Conservation (phyloP, 1,140 invertebrate genomes). For the Archegozetes longisetosus region DNA sequence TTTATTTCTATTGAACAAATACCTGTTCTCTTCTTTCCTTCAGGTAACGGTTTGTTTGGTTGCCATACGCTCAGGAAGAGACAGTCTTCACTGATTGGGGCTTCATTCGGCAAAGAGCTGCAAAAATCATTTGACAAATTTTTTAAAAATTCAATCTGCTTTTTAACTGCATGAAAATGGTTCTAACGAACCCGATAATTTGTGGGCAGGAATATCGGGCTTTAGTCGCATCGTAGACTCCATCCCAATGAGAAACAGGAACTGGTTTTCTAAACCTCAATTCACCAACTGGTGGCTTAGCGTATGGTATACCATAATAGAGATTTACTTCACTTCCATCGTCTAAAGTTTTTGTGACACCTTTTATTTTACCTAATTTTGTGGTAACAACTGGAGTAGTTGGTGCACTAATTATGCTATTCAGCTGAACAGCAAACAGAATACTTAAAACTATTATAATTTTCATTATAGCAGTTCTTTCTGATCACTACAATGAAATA, state of each 20-base stretch:
- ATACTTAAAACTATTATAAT: no score
- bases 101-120: no score
- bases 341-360: slow-evolving; percentile 6
- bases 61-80: slow-evolving; percentile 84
- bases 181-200: not conserved
- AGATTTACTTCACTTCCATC: not conserved
- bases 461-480: no score
- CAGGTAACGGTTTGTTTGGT: slow-evolving; percentile 29
- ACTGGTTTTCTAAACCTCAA: slow-evolving; percentile 79
- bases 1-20: slow-evolving; percentile 24
- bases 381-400: not conserved
- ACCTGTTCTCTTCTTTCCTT: no score
- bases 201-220: slow-evolving; percentile 15
- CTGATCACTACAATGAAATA: no score
- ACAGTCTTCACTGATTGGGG: slow-evolving; percentile 52
- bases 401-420: not conserved
- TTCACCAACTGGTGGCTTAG: no score
- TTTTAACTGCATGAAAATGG: not conserved
- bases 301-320: slow-evolving; percentile 11
- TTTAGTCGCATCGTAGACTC: slow-evolving; percentile 35
- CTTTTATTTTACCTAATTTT: not conserved
- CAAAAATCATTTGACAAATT: no score
- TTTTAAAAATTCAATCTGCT: slow-evolving; percentile 26
- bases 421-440: no score
- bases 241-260: slow-evolving; percentile 66